Base-by-base conservation (phyloP, 2,888 invertebrate genomes). In the Scaptomyza cyrtandrae region DNA sequence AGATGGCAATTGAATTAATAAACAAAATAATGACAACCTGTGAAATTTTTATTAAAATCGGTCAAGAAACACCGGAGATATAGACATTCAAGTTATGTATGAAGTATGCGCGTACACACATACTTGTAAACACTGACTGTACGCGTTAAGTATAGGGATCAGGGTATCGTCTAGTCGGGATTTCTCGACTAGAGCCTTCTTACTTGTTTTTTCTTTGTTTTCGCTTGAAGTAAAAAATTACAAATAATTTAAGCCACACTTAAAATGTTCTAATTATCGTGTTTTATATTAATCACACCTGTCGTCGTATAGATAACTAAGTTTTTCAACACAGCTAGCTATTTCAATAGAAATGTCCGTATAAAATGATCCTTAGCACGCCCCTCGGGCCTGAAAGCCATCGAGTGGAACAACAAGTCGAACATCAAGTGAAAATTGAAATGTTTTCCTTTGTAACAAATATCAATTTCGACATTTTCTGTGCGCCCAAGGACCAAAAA, bases 401-500 rank as follows among this genome's bases (percentile, higher is more conserved):
- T 35, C 29, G 55, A 62, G 58, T 57, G 43, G 35, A 61, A 71
- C 58, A 61, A 69, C 55, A 66, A 58, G 55, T 44, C 48, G 55
- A 33, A 78, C 75, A 78, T 71, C 69, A 67, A 85, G 76, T 80
- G 80, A 80, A 87, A 87, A 86, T 86, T 86, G 87, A 86, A 86
- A 85, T 85, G 87, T 86, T 85, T 75, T 71, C 75, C 75, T 67
- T 80, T 74, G 70, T 71, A 77, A 85, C 78, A 80, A 78, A 76
- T 85, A 84, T 81, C 80, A 78, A 82, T 78, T 87, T 80, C 80
- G 87, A 84, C 78, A 80, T 83, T 78, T 77, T 65, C 41, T 16
- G 54, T 52, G 55, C 53, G 53, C 46, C 65, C 57, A 61, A 57
- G 66, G 66, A 67, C 31, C 29, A 64, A 54, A 52, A 52, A 44